Conservation (phyloP, 2,888 invertebrate genomes). For the Synanthedon tipuliformis region DNA sequence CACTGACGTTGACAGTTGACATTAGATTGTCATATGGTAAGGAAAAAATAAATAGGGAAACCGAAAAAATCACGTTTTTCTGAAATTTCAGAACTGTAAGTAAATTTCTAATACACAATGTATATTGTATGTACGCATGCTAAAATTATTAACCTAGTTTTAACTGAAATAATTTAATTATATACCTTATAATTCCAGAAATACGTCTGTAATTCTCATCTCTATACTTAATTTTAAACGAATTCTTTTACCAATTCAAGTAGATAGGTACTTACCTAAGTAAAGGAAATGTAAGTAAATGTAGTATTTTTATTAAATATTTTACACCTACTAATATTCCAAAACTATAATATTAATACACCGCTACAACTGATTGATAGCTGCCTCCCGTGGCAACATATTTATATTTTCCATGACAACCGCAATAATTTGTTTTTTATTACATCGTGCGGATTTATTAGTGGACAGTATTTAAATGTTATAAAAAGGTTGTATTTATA, state of each 20-base stretch:
- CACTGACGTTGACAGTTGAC: too few relatives aligned
- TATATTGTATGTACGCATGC: too few relatives aligned
- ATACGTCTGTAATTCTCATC: neutral
- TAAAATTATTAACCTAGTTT: too few relatives aligned
- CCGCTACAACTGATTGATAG: neutral
- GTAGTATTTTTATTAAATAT: neutral
- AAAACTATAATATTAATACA: neutral
- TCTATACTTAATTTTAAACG: neutral
- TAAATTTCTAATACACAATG: too few relatives aligned
- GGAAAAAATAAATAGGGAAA: too few relatives aligned
- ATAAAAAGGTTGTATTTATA: too few relatives aligned
- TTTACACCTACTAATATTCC: neutral
- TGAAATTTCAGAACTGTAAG: too few relatives aligned
- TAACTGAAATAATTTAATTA: too few relatives aligned
- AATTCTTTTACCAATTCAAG: neutral
- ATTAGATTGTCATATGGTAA: too few relatives aligned
- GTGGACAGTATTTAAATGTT: too few relatives aligned
- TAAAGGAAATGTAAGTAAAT: neutral
- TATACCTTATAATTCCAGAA: too few relatives aligned
- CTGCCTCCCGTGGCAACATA: neutral
- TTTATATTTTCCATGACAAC: neutral
- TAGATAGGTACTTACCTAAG: neutral
- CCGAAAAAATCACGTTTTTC: too few relatives aligned
- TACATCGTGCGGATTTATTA: neutral
- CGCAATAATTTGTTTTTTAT: neutral